These are phyloP conservation scores for Orycteropus afer DNA, from an alignment of 2,113 vertebrate genomes.

Conservation along the genomic window DNA sequence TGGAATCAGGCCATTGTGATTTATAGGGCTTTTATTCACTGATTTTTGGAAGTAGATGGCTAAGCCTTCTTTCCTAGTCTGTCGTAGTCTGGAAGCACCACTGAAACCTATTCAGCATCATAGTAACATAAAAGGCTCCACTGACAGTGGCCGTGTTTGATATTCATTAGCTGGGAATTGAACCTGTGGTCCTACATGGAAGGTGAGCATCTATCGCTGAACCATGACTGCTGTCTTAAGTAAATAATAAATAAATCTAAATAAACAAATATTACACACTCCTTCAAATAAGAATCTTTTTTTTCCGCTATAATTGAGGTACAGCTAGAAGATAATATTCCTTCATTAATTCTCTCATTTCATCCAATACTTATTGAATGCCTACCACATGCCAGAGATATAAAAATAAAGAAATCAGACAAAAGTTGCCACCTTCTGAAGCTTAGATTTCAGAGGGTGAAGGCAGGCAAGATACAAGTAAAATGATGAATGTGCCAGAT, in stretches of 20 bases:
- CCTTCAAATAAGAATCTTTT: neutral
- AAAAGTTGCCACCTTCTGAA: neutral
- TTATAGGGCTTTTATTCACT: neutral
- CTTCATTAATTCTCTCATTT: neutral
- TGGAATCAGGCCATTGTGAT: neutral
- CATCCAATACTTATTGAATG: slow-evolving; percentile 10
- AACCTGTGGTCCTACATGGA: neutral
- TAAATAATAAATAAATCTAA: neutral
- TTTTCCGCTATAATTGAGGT: neutral
- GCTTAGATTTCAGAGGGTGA: neutral
- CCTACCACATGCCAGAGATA: neutral
- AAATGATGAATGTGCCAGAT: neutral
- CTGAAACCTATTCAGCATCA: neutral
- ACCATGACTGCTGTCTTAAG: neutral
- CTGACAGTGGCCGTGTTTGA: neutral
- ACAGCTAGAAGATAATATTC: neutral
- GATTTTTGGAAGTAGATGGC: neutral
- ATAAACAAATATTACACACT: neutral
- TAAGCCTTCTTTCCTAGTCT: neutral
- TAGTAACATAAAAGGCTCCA: neutral
- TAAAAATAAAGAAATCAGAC: neutral
- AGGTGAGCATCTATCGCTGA: neutral
- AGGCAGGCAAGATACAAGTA: neutral
- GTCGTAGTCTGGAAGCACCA: neutral
- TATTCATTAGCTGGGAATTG: neutral